phyloP scores from a whole-genome alignment of 2,113 vertebrate genomes.

The Larimichthys crocea region DNA sequence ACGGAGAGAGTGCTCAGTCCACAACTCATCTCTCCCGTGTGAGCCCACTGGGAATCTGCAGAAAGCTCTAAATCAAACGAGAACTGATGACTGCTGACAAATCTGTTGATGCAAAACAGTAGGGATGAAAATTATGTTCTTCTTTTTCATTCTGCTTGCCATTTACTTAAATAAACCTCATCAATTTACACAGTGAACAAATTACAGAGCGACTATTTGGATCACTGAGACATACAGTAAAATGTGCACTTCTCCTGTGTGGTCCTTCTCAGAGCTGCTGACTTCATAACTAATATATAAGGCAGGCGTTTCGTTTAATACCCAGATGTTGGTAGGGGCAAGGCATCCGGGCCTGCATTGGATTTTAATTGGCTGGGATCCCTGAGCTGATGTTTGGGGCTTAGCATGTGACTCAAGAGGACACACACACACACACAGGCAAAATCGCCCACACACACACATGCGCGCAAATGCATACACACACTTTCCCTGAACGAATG shows the following conservation, averaged over 20 bases:
- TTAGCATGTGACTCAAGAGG: constrained; percentile 71
- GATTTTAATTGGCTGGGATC: constrained; percentile 78
- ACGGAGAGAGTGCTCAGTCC: constrained; percentile 4
- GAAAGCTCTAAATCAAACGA: constrained; percentile 26
- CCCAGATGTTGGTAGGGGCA: constrained; percentile 78
- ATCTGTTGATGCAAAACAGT: constrained; percentile 49
- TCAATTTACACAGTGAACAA: constrained; percentile 52
- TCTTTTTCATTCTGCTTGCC: constrained; percentile 48
- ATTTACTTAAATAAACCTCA: constrained; percentile 63
- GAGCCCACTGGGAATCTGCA: constrained; percentile 18
- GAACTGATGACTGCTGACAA: constrained; percentile 39
- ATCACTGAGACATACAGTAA: constrained; percentile 30
- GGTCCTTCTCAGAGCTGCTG: constrained; percentile 76
- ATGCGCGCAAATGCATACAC: constrained; percentile 11
- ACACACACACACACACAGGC: constrained; percentile 23
- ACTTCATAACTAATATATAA: constrained; percentile 80
- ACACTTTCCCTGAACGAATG: constrained; percentile 57
- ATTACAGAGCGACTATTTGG: constrained; percentile 49
- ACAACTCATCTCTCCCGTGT: neutral
- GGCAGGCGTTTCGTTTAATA: constrained; percentile 76
- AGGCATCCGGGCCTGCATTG: constrained; percentile 67
- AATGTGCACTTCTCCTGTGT: constrained; percentile 77
- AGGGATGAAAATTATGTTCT: constrained; percentile 29
- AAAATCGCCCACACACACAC: constrained; percentile 6
- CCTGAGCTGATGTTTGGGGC: constrained; percentile 69